Evolutionary conservation across 2,888 invertebrate species (phyloP).

Genomic region (Apodemia zela): DNA sequence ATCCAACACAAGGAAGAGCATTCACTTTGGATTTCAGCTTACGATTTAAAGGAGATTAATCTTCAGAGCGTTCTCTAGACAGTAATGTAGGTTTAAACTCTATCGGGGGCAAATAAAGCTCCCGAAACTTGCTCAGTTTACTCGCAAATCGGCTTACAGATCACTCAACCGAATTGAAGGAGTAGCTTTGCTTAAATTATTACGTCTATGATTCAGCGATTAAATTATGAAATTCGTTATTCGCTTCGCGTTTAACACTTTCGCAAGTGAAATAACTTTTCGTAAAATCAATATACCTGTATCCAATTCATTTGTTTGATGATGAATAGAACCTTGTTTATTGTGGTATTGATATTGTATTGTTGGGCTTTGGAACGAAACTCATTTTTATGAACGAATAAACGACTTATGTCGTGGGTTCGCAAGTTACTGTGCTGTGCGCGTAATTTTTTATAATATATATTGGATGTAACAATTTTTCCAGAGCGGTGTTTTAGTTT

Average conservation of each 20-base stretch:
- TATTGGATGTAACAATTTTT: too few species aligned
- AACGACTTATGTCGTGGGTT: neutral
- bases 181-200: slow-evolving; percentile 29
- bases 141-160: slow-evolving; percentile 63
- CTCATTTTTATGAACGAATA: neutral
- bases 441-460: too few species aligned
- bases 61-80: slow-evolving; percentile 47
- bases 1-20: slow-evolving; percentile 61
- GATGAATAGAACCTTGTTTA: neutral
- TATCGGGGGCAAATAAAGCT: slow-evolving; percentile 48
- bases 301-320: neutral
- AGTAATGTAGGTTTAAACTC: slow-evolving; percentile 54
- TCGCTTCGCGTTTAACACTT: neutral
- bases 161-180: slow-evolving; percentile 51
- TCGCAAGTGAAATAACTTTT: neutral
- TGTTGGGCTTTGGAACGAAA: slow-evolving; percentile 4
- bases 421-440: too few species aligned
- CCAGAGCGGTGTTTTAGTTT: too few species aligned
- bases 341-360: slow-evolving; percentile 19
- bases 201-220: slow-evolving; percentile 7
- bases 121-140: slow-evolving; percentile 46
- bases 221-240: slow-evolving; percentile 7
- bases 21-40: slow-evolving; percentile 47
- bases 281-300: neutral
- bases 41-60: slow-evolving; percentile 48